Conservation (phyloP, 2,888 invertebrate species). For the Cosmorhoe ocellata region DNA sequence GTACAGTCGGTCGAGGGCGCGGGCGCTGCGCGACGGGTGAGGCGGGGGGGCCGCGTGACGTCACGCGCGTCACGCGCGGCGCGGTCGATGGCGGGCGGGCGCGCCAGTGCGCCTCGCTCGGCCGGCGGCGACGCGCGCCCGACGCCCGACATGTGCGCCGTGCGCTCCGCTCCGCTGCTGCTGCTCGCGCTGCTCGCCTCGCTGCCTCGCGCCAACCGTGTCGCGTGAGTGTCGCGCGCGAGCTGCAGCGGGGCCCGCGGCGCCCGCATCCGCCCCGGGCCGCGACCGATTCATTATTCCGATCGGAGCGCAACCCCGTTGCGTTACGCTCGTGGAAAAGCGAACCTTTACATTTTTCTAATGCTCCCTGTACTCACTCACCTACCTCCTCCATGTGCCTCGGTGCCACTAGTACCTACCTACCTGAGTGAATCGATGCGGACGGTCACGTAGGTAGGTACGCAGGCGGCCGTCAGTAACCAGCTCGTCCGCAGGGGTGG, state of each 20-base stretch:
- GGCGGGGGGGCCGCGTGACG: too few species aligned
- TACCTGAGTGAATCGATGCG: too few species aligned
- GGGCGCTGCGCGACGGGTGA: too few species aligned
- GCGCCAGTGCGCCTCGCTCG: conserved; percentile 44
- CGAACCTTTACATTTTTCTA: too few species aligned
- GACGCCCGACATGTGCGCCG: conserved; percentile 48
- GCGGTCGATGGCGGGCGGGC: conserved; percentile 6
- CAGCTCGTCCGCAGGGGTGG: conserved; percentile 84
- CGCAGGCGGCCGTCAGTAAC: too few species aligned
- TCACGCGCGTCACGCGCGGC: background rate
- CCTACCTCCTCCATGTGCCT: too few species aligned
- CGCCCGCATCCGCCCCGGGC: background rate
- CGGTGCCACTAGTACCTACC: background rate
- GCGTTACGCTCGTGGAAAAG: too few species aligned
- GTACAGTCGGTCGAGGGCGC: too few species aligned
- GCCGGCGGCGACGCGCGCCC: conserved; percentile 37
- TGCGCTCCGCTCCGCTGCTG: conserved; percentile 47
- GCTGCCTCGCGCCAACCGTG: conserved; percentile 53
- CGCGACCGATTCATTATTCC: conserved; percentile 17
- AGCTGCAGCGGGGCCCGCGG: background rate
- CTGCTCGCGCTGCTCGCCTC: conserved; percentile 52
- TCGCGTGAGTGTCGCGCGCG: conserved; percentile 46
- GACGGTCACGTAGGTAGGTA: too few species aligned
- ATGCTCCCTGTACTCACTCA: too few species aligned
- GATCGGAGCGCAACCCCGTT: conserved; percentile 13